Evolutionary conservation across 2,113 vertebrate species (phyloP).

Genomic region (Thunnus thynnus): DNA sequence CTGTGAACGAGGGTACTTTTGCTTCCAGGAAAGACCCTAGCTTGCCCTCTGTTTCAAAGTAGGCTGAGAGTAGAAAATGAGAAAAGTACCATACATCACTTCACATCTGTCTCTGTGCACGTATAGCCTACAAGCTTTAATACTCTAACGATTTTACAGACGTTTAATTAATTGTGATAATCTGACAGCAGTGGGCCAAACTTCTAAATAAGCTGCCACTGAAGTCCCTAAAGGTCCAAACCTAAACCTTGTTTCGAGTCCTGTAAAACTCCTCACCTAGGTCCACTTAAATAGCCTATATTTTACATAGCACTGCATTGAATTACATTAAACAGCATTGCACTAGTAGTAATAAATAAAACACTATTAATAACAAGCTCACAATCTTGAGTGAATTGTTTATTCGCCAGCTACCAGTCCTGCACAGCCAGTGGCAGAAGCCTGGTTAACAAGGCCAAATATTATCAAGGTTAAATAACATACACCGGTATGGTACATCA

Average conservation of each 20-base stretch:
- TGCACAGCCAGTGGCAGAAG: neutral
- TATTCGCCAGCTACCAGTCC: neutral
- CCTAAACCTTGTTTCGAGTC: neutral
- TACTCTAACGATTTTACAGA: neutral
- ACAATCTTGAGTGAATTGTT: neutral
- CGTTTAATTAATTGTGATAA: no score
- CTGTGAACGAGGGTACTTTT: neutral
- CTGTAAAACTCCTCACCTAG: no score
- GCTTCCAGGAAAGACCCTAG: constrained; percentile 16
- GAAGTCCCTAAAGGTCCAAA: neutral
- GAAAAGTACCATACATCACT: neutral
- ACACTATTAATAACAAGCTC: neutral
- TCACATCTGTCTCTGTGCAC: rapidly evolving
- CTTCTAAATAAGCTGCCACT: no score
- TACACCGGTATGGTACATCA: neutral
- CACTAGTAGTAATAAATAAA: neutral
- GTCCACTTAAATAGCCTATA: neutral
- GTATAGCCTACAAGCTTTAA: neutral
- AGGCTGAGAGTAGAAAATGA: neutral
- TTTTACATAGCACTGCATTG: no score
- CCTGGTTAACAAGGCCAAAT: no score
- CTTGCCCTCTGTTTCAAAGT: neutral
- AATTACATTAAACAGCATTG: neutral
- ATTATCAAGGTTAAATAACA: no score
- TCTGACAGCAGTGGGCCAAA: neutral